Evolutionary conservation across 2,888 invertebrate genomes (phyloP).

Genomic region (Chesias legatella): DNA sequence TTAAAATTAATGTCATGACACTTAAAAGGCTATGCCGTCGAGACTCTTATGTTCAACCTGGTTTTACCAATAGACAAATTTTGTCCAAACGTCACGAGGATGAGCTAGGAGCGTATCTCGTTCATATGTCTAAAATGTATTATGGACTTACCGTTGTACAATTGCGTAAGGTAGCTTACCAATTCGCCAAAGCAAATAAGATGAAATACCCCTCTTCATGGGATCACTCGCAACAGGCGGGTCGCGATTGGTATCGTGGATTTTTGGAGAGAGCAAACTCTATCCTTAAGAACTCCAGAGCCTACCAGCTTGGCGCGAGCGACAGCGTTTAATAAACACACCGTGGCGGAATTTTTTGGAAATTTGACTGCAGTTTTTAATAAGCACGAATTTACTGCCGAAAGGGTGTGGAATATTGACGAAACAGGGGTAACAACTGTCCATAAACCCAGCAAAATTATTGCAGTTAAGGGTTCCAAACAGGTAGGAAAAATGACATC

Average conservation of each 20-base stretch:
- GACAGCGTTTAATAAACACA: slow-evolving; percentile 23
- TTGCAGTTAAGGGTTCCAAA: slow-evolving; percentile 28
- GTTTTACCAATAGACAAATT: too few species aligned
- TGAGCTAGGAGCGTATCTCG: too few species aligned
- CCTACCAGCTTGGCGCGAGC: slow-evolving; percentile 12
- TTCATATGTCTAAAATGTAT: too few species aligned
- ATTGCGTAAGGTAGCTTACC: slow-evolving; percentile 3
- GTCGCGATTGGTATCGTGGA: slow-evolving; percentile 8
- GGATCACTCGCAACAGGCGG: slow-evolving; percentile 1
- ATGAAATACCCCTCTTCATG: background rate
- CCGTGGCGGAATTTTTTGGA: slow-evolving; percentile 18
- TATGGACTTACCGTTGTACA: slow-evolving; percentile 1
- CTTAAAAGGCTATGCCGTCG: too few species aligned
- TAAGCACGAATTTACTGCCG: slow-evolving; percentile 19
- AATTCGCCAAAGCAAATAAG: slow-evolving; percentile 1
- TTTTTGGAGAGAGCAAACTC: slow-evolving; percentile 9
- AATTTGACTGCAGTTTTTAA: slow-evolving; percentile 14
- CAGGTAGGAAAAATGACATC: slow-evolving; percentile 20
- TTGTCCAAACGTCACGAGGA: too few species aligned
- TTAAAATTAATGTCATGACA: too few species aligned
- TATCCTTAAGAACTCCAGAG: too few species aligned
- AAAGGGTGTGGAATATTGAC: slow-evolving; percentile 27
- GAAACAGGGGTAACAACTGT: too few species aligned
- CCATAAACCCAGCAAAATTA: slow-evolving; percentile 32
- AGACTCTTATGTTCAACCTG: too few species aligned